Evolutionary conservation across 2,888 invertebrate species (phyloP), one percentile per base, ranked within the genome.

Genomic region (Drosophila quinaria): DNA sequence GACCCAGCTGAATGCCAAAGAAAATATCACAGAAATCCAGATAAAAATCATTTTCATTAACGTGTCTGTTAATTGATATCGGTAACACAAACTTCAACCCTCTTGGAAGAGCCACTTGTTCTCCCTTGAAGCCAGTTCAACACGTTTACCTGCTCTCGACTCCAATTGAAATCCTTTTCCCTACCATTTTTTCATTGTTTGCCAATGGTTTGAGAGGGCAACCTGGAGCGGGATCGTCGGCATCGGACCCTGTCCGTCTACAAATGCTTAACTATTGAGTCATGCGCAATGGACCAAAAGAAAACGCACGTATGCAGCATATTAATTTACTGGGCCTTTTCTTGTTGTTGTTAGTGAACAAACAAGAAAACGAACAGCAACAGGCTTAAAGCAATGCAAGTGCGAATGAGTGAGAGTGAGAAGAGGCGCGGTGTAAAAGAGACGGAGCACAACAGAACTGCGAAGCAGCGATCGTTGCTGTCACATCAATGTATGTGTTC

Each of bases 281-380:
- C 83, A 83, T 75, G 75, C 78, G 72, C 89, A 83, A 87, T 83
- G 89, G 87, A 89, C 83, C 89, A 83, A 65, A 84, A 62, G 62
- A 88, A 82, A 84, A 83, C 70, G 65, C 67, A 85, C 87, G 74
- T 70, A 69, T 61, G 68, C 62, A 61, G 85, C 82, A 87, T 89
- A 85, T 79, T 81, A 89, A 89, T 84, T 87, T 87, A 75, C 77
- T 63, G 67, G 61, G 51, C 54, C 70, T 64, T 47, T 63, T 75
- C 25, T 37, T 49, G 42, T 54, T 62, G 58, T 56, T 67, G 49
- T 67, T 68, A 74, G 62, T 54, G 54, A 65, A 61, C 83, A 79
- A 84, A 71, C 81, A 84, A 78, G 66, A 78, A 72, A 77, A 71
- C 55, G 67, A 22, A 33, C 54, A 22, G 33, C 54, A 66, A 75